Base-by-base conservation (phyloP, 1,140 invertebrate species). In the Lepidurus arcticus region DNA sequence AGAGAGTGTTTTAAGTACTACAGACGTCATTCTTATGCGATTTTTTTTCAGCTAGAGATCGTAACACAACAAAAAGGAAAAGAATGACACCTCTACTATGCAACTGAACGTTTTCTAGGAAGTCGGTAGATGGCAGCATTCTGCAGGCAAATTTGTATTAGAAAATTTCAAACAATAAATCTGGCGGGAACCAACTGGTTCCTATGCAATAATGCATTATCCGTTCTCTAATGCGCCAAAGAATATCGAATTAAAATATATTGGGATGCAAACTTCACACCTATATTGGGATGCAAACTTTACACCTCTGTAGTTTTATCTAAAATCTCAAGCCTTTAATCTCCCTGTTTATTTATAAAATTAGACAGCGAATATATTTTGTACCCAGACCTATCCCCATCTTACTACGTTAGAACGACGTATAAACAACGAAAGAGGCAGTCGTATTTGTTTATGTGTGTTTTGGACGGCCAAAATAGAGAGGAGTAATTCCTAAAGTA, bases 1-100 rank as follows among this genome's bases (percentile, higher is more conserved):
- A 11, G 95, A 97, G 78, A 98, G 88, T 84, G 94, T 94, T 85
- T 91, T 94, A 77, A 97, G 86, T 78, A 97, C 95, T 80, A 96
- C 91, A 73, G 94, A 93, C 75, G 81, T 83, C 83, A 86, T 86
- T 78, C 10, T 73, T 44, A 74, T 77, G 73, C 42, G 16, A 24
- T 76, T 76, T 44, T 73, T 21, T 73, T 73, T 47, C 34, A 78
- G 7, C 5, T 26, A 42, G 13, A 26, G 11, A 44, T 24, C n/a
- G 21, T 1, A 13, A 75, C 34, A 24, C 5, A 42, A n/a, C n/a
- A n/a, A n/a, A n/a, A n/a, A n/a, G n/a, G n/a, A 42, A 24, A 21
- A 2, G 1, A 75, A 75, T 65, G 53, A 11, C 53, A 65, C 10
- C 4, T 21, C 21, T 21, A 7, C 10, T 65, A 13, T 9, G 21